These are phyloP conservation scores for Synanthedon tipuliformis DNA, from an alignment of 2,888 invertebrate species.

Conservation along the genomic window DNA sequence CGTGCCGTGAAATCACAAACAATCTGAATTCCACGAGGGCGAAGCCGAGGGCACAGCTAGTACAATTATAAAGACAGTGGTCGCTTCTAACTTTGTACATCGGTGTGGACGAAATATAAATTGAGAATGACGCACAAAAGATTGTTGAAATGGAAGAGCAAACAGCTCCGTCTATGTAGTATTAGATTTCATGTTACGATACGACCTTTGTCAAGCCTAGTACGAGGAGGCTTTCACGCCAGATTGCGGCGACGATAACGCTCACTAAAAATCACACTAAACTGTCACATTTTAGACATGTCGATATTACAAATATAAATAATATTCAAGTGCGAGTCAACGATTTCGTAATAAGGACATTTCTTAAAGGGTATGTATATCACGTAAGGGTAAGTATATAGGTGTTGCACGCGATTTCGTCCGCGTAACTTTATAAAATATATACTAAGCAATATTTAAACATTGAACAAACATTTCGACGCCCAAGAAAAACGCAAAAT, in stretches of 20 bases:
- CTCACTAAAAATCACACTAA: background rate
- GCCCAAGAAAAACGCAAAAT: too few species aligned
- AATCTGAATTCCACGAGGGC: too few species aligned
- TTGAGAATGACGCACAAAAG: background rate
- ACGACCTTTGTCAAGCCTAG: background rate
- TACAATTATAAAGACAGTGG: background rate
- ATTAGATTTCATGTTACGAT: background rate
- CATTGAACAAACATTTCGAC: too few species aligned
- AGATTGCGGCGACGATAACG: background rate
- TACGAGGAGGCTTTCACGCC: background rate
- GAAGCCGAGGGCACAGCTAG: too few species aligned
- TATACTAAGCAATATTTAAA: too few species aligned
- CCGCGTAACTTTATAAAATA: too few species aligned
- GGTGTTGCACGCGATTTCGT: too few species aligned
- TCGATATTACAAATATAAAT: background rate
- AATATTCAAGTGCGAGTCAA: background rate
- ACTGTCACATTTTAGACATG: background rate
- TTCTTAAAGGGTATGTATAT: too few species aligned
- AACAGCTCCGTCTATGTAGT: constrained; percentile 1
- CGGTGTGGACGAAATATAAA: background rate
- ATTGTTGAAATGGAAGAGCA: constrained; percentile 1
- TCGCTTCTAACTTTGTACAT: background rate
- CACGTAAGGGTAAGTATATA: too few species aligned
- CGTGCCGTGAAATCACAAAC: too few species aligned
- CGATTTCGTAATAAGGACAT: too few species aligned